A percentile compares a stretch with the other conserved stretches of the same genome.
Evolutionary conservation across 1,140 invertebrate species (phyloP).

Genomic region (Heterodera schachtii): DNA sequence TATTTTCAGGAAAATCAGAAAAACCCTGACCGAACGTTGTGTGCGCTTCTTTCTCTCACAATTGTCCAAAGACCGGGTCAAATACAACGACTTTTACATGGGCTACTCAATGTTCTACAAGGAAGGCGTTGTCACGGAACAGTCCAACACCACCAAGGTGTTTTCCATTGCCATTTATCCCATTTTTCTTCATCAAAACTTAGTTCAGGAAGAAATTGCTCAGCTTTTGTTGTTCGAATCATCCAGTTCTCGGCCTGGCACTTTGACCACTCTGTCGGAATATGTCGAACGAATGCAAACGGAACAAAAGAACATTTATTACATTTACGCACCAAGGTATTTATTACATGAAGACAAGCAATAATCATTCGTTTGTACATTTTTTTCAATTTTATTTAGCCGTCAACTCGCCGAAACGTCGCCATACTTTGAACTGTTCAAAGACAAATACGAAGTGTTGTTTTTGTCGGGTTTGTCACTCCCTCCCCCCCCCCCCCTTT

Average conservation of each 20-base stretch:
- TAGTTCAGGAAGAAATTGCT: conserved; percentile 82
- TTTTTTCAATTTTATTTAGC: conserved; percentile 22
- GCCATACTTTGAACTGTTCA: conserved; percentile 89
- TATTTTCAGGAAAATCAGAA: conserved; percentile 76
- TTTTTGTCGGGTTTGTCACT: conserved; percentile 75
- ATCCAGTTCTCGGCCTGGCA: conserved; percentile 76
- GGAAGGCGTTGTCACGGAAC: conserved; percentile 29
- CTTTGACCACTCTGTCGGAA: conserved; percentile 80
- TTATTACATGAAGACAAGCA: background rate
- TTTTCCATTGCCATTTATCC: too few relatives aligned
- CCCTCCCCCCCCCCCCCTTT: background rate
- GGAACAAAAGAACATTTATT: conserved; percentile 85
- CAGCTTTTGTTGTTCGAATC: conserved; percentile 90
- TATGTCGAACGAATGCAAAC: conserved; percentile 77
- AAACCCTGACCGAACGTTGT: conserved; percentile 81
- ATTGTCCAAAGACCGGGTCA: conserved; percentile 79
- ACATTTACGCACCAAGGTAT: conserved; percentile 70
- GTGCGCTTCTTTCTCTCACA: conserved; percentile 84
- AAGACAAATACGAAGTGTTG: conserved; percentile 81
- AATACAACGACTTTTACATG: conserved; percentile 83
- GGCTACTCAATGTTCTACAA: conserved; percentile 88
- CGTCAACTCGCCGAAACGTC: conserved; percentile 74
- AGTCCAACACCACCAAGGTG: conserved; percentile 22
- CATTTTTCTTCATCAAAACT: conserved; percentile 41
- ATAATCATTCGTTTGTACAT: too few relatives aligned